These are phyloP conservation scores for Lycaena phlaeas DNA, from an alignment of 2,888 invertebrate species.

Conservation along the genomic window DNA sequence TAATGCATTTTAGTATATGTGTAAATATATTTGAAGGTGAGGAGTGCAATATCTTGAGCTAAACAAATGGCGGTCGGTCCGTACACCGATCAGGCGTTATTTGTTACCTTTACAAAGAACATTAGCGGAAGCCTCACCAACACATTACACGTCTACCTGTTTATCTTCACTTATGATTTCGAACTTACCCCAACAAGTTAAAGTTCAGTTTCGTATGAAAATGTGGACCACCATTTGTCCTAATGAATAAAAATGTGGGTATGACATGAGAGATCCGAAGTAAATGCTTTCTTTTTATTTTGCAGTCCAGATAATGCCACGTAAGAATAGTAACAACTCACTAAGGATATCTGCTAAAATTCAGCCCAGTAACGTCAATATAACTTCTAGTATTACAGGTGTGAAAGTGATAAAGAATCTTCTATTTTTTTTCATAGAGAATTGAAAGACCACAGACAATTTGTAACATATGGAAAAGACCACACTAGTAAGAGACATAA, in stretches of 20 bases:
- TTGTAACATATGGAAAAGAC: too few relatives aligned
- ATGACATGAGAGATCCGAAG: constrained; percentile 18
- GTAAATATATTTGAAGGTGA: too few relatives aligned
- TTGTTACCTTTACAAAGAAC: constrained; percentile 68
- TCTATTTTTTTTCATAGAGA: too few relatives aligned
- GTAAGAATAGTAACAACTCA: too few relatives aligned
- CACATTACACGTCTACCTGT: constrained; percentile 18
- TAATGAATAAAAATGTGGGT: constrained; percentile 22
- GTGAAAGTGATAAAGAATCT: too few relatives aligned
- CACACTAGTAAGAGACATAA: too few relatives aligned
- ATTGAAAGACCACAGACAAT: too few relatives aligned
- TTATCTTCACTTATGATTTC: constrained; percentile 9
- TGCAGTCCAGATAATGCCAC: constrained; percentile 8
- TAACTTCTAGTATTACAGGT: too few relatives aligned
- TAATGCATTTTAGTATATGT: too few relatives aligned
- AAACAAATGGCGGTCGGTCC: constrained; percentile 65
- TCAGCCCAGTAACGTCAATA: too few relatives aligned
- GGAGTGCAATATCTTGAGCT: constrained; percentile 54
- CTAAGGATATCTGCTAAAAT: too few relatives aligned
- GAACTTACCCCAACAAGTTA: constrained; percentile 9
- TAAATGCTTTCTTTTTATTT: constrained; percentile 12
- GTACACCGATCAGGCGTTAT: constrained; percentile 67
- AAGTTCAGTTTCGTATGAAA: constrained; percentile 14
- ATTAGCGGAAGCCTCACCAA: constrained; percentile 40
- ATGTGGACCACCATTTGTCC: constrained; percentile 11